These are phyloP conservation scores for Prunella strophiata DNA, from an alignment of 2,797 vertebrate species.

Conservation along the genomic window DNA sequence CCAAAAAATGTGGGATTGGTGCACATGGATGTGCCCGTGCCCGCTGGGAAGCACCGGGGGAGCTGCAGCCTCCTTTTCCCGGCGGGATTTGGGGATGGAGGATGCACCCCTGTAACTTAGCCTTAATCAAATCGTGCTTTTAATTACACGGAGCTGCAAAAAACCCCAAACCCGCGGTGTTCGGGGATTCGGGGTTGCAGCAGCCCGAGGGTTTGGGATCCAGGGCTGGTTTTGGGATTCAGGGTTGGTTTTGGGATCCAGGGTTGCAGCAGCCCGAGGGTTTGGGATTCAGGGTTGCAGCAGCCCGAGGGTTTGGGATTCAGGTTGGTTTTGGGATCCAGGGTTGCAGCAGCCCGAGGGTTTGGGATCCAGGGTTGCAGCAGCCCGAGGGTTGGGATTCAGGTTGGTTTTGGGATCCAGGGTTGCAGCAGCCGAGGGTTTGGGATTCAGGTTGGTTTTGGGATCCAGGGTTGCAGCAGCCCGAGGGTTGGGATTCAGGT, in stretches of 20 bases:
- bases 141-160: neutral
- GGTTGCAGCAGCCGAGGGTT: too few relatives aligned
- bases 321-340: too few relatives aligned
- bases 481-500: too few relatives aligned
- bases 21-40: neutral
- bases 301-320: too few relatives aligned
- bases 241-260: too few relatives aligned
- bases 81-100: neutral
- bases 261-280: neutral
- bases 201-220: neutral
- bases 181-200: neutral
- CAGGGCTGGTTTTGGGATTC: too few relatives aligned
- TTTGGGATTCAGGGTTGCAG: rapidly evolving
- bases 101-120: neutral
- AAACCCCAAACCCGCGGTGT: neutral
- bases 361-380: rapidly evolving
- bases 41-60: too few relatives aligned
- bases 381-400: too few relatives aligned
- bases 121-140: neutral
- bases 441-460: neutral
- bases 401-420: neutral
- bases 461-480: rapidly evolving
- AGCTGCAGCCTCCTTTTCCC: neutral
- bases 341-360: neutral
- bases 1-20: neutral